A percentile compares a stretch with the other conserved stretches of the same genome.
Evolutionary conservation across 1,140 invertebrate species (phyloP).

Genomic region (Solenopsis invicta): DNA sequence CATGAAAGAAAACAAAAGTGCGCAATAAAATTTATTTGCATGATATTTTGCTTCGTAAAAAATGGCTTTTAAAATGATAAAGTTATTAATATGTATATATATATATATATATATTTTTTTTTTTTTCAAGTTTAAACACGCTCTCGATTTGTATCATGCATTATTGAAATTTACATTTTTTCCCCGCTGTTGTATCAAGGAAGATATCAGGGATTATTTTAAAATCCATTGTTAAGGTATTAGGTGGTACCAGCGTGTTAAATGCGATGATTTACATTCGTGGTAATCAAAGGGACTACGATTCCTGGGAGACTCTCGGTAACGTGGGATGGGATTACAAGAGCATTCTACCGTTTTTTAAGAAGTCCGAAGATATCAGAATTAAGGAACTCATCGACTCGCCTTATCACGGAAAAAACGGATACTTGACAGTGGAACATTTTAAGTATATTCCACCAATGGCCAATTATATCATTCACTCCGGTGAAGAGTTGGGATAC

Average conservation of each 20-base stretch:
- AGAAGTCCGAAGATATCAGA: slow-evolving; percentile 91
- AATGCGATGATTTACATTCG: slow-evolving; percentile 97
- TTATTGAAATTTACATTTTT: not conserved
- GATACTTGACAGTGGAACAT: slow-evolving; percentile 89
- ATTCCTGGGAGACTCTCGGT: slow-evolving; percentile 90
- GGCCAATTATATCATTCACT: slow-evolving; percentile 89
- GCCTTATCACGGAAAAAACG: slow-evolving; percentile 90
- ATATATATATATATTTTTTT: too few relatives aligned
- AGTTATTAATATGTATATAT: not conserved
- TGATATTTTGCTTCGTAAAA: not conserved
- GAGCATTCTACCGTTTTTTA: slow-evolving; percentile 94
- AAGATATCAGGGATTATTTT: not conserved
- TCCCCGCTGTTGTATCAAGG: not conserved
- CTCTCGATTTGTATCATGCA: not conserved
- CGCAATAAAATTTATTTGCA: not conserved
- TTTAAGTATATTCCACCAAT: slow-evolving; percentile 88
- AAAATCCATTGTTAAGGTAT: slow-evolving; percentile 33
- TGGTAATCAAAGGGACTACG: slow-evolving; percentile 94
- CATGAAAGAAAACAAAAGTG: not conserved
- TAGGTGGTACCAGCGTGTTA: slow-evolving; percentile 94
- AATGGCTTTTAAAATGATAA: not conserved
- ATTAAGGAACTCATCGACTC: slow-evolving; percentile 88
- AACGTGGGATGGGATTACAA: slow-evolving; percentile 92
- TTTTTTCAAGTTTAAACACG: not conserved
- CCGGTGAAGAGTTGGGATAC: slow-evolving; percentile 91